Percentiles rank a stretch among this genome's conserved stretches.
phyloP scores from a whole-genome alignment of 2,888 invertebrate genomes.

The Tachina grossa region DNA sequence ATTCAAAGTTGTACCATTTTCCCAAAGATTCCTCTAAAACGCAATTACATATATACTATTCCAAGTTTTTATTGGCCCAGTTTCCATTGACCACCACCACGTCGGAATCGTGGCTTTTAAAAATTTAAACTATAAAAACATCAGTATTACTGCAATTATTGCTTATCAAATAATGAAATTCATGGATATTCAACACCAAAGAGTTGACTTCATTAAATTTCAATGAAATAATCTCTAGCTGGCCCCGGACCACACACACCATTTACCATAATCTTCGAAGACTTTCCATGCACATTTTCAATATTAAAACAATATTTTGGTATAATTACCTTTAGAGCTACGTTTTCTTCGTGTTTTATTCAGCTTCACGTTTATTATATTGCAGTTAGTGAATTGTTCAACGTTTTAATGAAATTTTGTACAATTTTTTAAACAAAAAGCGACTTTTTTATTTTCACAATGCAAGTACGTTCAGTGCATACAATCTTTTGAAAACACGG shows the following conservation, averaged over 20 bases:
- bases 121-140: neutral
- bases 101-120: neutral
- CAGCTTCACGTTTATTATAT: neutral
- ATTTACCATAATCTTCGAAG: slow-evolving; percentile 14
- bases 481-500: slow-evolving; percentile 26
- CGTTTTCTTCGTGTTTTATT: neutral
- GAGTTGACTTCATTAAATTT: neutral
- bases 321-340: slow-evolving; percentile 44
- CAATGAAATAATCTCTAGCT: neutral
- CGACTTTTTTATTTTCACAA: slow-evolving; percentile 61
- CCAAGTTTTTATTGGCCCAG: neutral
- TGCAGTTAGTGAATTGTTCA: slow-evolving; percentile 37
- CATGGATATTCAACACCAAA: neutral
- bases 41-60: neutral
- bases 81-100: neutral
- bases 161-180: neutral
- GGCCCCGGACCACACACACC: slow-evolving; percentile 19
- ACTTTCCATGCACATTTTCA: slow-evolving; percentile 51
- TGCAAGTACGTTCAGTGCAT: slow-evolving; percentile 54
- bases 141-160: neutral
- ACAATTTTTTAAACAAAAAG: slow-evolving; percentile 66
- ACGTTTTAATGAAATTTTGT: slow-evolving; percentile 57
- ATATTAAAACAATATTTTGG: neutral
- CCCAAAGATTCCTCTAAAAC: neutral
- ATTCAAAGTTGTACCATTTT: neutral